Base-by-base conservation (phyloP, 2,113 vertebrate species). In the Corythornis madagascariensis region DNA sequence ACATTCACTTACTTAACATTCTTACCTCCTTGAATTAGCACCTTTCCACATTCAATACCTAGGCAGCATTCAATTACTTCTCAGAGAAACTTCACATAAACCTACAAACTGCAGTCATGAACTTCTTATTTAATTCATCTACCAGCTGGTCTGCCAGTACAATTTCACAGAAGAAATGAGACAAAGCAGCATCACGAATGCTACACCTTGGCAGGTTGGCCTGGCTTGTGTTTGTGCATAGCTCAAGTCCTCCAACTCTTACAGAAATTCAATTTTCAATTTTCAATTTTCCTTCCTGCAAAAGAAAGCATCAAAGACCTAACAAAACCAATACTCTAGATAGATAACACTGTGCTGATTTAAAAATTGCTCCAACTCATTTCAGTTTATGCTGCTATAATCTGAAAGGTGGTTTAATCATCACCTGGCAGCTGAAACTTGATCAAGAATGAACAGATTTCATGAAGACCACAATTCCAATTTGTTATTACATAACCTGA, bases 1-100 rank as follows among this genome's bases (percentile, higher is more conserved):
- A 72, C 5, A 0, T 15, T 92, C 63, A 16, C 38, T 76, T 76
- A n/a, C n/a, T n/a, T n/a, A n/a, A n/a, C n/a, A 45, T 45, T 70
- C 55, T 79, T 73, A 66, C 47, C 64, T 86, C 33, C 28, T 33
- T 80, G 64, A 94, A 91, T 47, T 53, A 83, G 67, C 50, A 94
- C 21, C n/a, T 82, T 77, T 42, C 79, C 31, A 2, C 55, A 63
- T 74, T 47, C 40, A 65, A 74, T 71, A 74, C 2, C 22, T 48
- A 56, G 61, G 53, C 22, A 77, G 52, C 12, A 63, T 60, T 64
- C 76, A 86, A 16, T 76, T 74, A 64, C 31, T 83, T 90, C 80
- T 59, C 65, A 86, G 28, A 88, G 80, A 14, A 83, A 40, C 33
- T 79, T 8, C 6, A 4, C 43, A 48, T 45, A 86, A 93, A 56